A percentile compares a stretch with the other conserved stretches of the same genome.
Evolutionary conservation across 2,113 vertebrate species (phyloP).

Genomic region (Syngnathoides biaculeatus): DNA sequence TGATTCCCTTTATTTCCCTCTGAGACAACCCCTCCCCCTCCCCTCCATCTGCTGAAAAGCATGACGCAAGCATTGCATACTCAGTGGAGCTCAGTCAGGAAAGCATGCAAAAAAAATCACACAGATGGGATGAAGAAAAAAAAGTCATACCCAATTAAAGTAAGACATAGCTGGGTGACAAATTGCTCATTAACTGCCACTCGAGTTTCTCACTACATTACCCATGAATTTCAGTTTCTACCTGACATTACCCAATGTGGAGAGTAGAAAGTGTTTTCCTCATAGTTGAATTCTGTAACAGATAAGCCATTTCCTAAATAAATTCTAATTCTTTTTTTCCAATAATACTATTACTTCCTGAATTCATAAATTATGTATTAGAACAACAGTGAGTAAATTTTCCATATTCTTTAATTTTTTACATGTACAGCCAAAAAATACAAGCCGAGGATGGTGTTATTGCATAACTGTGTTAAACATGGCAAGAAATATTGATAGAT

Average conservation of each 20-base stretch:
- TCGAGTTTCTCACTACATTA: slow-evolving; percentile 30
- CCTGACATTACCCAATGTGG: slow-evolving; percentile 27
- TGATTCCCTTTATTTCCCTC: slow-evolving; percentile 15
- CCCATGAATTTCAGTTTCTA: slow-evolving; percentile 26
- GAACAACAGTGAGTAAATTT: too few relatives aligned
- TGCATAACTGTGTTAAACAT: too few relatives aligned
- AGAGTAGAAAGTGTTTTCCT: background rate
- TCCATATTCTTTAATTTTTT: too few relatives aligned
- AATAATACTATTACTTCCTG: too few relatives aligned
- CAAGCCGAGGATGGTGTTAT: too few relatives aligned
- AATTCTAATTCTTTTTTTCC: too few relatives aligned
- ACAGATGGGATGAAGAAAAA: slow-evolving; percentile 24
- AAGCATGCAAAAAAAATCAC: slow-evolving; percentile 50
- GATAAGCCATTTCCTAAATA: too few relatives aligned
- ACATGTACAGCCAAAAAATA: too few relatives aligned
- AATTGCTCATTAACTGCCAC: background rate
- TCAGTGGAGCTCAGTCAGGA: slow-evolving; percentile 35
- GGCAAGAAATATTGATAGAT: too few relatives aligned
- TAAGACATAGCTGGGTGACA: slow-evolving; percentile 8
- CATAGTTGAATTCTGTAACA: too few relatives aligned
- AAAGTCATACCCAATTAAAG: slow-evolving; percentile 4
- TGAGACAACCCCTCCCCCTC: slow-evolving; percentile 32
- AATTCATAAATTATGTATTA: too few relatives aligned
- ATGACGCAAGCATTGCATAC: slow-evolving; percentile 66
- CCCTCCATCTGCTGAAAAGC: slow-evolving; percentile 75